Evolutionary conservation across 2,113 vertebrate species (phyloP), one percentile per base, ranked within the genome.

Genomic region (Odontesthes bonariensis): DNA sequence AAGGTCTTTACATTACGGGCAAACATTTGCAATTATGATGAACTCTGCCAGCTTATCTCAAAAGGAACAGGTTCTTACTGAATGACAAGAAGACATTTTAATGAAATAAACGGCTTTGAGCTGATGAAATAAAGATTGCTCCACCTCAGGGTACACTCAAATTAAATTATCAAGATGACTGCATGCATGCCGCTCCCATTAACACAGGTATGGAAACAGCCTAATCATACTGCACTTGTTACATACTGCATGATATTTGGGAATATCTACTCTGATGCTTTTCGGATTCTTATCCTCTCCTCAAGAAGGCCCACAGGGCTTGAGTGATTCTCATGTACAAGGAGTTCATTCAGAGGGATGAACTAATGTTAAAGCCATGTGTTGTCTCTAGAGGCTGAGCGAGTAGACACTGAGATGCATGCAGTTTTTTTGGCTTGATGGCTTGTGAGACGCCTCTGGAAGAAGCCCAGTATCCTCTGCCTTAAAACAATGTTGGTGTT

Each of bases 401-500:
- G 80, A 90, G 92, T 87, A 91, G 83, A 87, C 91, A 92, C 83
- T 81, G 83, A 82, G 86, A 89, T 82, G 85, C 83, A 71, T 94
- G 89, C 87, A 70, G 82, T 93, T 96, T 96, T 95, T 95, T 94
- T 92, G 93, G 81, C 88, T 83, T 87, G 67, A 88, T 90, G 91
- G 91, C 80, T 92, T 94, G 95, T 94, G 95, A 95, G 91, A 92
- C 94, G 87, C 81, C 89, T 85, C 95, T 94, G 93, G 85, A 86
- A 91, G 89, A 93, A 95, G 93, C 88, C 85, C 92, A 88, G 84
- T 87, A 77, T 90, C 91, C 89, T 88, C 88, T 87, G 81, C 87
- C 90, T 91, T 93, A 93, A 96, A 94, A 90, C 92, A 90, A 84
- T 94, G 89, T 91, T 94, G 95, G 95, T 94, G 89, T 90, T 94